Percentiles rank a stretch among this genome's conserved stretches.
phyloP scores from a whole-genome alignment of 35 echinoderm and acorn worm species.

The Holothuria glaberrima region DNA sequence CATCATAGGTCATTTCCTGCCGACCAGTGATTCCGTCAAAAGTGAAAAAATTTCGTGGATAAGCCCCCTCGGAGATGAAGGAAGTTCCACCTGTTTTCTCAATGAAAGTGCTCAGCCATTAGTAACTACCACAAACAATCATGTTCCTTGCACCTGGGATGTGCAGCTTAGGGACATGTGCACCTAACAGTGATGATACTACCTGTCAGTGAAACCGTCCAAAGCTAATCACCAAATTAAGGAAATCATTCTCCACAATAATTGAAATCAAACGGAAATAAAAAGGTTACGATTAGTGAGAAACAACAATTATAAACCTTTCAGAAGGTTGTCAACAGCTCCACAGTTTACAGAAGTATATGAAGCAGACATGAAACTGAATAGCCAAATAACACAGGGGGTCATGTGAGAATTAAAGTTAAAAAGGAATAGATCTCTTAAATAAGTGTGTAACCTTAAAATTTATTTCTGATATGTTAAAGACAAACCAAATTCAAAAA shows the following conservation, averaged over 20 bases:
- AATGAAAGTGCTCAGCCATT: conserved; percentile 24
- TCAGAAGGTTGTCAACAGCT: no score
- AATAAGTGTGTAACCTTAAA: no score
- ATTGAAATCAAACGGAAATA: conserved; percentile 5
- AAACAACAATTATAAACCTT: not conserved
- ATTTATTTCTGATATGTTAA: no score
- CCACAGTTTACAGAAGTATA: no score
- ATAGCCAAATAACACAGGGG: no score
- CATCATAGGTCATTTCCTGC: conserved; percentile 9
- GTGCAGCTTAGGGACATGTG: no score
- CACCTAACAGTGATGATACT: no score
- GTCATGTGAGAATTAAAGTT: no score
- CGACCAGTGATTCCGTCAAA: conserved; percentile 1
- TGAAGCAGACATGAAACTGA: no score
- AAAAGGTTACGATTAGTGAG: not conserved
- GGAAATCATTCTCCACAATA: conserved; percentile 8
- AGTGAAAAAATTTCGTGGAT: not conserved
- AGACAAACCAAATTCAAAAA: no score
- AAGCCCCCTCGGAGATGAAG: conserved; percentile 28
- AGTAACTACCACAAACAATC: not conserved
- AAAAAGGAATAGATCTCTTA: no score
- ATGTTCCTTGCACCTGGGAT: no score
- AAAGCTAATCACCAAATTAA: not conserved
- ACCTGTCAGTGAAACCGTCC: not conserved
- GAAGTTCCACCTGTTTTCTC: conserved; percentile 46